Evolutionary conservation across 1,140 invertebrate genomes (phyloP).

Genomic region (Drosophila aff.): DNA sequence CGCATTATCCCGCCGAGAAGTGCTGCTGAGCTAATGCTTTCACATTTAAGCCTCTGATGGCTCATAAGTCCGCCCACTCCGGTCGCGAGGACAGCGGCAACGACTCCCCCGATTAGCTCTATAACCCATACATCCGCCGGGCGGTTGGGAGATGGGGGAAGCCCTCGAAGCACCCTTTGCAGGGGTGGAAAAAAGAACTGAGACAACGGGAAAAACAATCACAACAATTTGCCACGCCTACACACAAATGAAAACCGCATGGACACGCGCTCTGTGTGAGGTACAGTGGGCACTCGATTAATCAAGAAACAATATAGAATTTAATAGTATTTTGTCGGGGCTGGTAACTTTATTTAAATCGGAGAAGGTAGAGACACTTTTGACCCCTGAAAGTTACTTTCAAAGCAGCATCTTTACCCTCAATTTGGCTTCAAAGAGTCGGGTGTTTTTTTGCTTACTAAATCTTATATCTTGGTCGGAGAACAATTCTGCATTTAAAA

Average conservation of each 20-base stretch:
- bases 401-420: too few relatives aligned
- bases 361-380: neutral
- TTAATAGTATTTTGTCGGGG: neutral
- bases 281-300: slow-evolving; percentile 5
- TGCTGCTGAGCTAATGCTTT: slow-evolving; percentile 28
- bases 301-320: neutral
- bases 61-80: slow-evolving; percentile 23
- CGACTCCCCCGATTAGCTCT: slow-evolving; percentile 39
- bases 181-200: slow-evolving; percentile 18
- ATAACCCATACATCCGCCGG: slow-evolving; percentile 10
- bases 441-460: neutral
- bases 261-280: slow-evolving; percentile 65
- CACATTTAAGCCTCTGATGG: slow-evolving; percentile 32
- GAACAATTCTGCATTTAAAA: too few relatives aligned
- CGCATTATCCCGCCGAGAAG: slow-evolving; percentile 5
- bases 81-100: neutral
- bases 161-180: slow-evolving; percentile 13
- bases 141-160: slow-evolving; percentile 11
- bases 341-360: neutral
- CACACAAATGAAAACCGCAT: slow-evolving; percentile 62
- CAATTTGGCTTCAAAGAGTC: neutral
- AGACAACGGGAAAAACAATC: slow-evolving; percentile 69
- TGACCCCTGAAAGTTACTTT: neutral
- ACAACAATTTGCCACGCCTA: slow-evolving; percentile 83
- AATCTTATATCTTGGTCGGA: neutral